phyloP scores from a whole-genome alignment of 2,797 vertebrate genomes.

The Thalassophryne amazonica region DNA sequence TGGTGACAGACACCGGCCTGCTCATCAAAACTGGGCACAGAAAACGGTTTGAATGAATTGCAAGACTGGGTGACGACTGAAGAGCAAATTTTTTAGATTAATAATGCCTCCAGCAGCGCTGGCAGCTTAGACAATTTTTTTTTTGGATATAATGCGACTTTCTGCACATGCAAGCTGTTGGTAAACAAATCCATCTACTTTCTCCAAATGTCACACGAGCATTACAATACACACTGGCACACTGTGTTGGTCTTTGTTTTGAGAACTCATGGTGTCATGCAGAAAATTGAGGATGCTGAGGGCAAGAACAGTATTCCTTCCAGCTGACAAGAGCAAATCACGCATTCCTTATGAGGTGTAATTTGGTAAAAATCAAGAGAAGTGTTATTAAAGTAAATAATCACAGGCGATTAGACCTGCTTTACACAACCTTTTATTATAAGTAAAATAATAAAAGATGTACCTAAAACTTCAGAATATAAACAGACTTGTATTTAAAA shows the following conservation, averaged over 20 bases:
- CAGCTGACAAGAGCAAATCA: conserved; percentile 23
- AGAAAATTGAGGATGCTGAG: neutral
- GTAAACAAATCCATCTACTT: neutral
- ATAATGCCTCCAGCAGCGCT: neutral
- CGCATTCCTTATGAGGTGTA: conserved; percentile 16
- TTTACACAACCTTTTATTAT: no score
- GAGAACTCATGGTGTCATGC: neutral
- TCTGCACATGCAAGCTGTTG: neutral
- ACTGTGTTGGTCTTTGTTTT: neutral
- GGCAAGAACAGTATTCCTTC: conserved; percentile 1
- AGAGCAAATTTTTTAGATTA: conserved; percentile 8
- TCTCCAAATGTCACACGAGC: neutral
- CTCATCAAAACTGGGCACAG: conserved; percentile 52
- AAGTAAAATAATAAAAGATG: no score
- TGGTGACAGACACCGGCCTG: conserved; percentile 49
- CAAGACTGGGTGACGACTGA: conserved; percentile 11
- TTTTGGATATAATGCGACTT: neutral
- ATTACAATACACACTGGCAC: neutral
- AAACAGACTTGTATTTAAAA: no score
- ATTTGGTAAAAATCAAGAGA: conserved; percentile 19
- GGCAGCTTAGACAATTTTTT: no score
- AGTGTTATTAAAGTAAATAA: conserved; percentile 14
- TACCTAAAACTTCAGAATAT: no score
- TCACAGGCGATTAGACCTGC: no score
- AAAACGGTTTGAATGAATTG: conserved; percentile 21